Evolutionary conservation across 2,113 vertebrate genomes (phyloP).

Genomic region (Odocoileus virginianus): DNA sequence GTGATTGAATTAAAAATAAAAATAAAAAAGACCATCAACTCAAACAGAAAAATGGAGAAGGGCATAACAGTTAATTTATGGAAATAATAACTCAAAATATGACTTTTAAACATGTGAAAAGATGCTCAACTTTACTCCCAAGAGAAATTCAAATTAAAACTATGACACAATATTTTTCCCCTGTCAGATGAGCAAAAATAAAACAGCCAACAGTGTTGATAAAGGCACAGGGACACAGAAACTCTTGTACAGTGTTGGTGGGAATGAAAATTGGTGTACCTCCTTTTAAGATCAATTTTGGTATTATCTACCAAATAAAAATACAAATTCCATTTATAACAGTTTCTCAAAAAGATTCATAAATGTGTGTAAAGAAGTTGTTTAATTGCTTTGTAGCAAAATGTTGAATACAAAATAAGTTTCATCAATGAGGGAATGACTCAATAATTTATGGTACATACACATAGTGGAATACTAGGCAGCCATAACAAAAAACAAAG

Average conservation of each 20-base stretch:
- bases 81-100: background rate
- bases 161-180: background rate
- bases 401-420: background rate
- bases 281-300: background rate
- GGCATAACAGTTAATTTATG: background rate
- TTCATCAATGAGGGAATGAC: background rate
- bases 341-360: background rate
- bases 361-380: background rate
- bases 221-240: accelerated
- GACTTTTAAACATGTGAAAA: background rate
- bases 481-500: background rate
- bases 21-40: background rate
- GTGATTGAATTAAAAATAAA: background rate
- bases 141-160: background rate
- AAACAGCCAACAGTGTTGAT: accelerated
- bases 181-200: background rate
- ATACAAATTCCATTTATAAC: background rate
- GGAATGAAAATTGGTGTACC: accelerated
- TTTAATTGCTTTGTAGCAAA: background rate
- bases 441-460: background rate
- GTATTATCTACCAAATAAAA: background rate
- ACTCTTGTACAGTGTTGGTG: accelerated
- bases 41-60: background rate
- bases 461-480: background rate
- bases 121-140: background rate